phyloP scores from a whole-genome alignment of 35 echinoderm and acorn worm species.

The Nesometra sesokonis region DNA sequence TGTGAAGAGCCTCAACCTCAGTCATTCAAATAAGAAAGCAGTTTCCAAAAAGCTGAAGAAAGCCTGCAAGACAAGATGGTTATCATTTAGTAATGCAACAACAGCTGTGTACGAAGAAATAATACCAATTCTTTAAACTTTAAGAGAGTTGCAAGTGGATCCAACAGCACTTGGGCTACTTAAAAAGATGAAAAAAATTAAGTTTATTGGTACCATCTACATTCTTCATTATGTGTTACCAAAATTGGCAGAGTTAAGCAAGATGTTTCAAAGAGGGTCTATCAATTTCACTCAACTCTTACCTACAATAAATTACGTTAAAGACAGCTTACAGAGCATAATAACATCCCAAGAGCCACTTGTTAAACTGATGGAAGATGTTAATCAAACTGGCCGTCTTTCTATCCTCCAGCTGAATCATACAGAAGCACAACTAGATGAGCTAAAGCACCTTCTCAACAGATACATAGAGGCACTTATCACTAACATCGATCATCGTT shows the following conservation, averaged over 20 bases:
- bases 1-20: background rate
- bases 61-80: slow-evolving; percentile 1
- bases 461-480: background rate
- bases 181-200: background rate
- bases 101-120: background rate
- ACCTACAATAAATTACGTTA: background rate
- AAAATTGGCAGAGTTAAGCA: background rate
- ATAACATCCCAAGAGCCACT: background rate
- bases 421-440: background rate
- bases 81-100: background rate
- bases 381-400: background rate
- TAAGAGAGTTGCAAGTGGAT: background rate
- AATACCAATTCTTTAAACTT: background rate
- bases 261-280: background rate
- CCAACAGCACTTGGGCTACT: background rate
- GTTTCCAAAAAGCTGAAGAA: background rate
- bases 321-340: background rate
- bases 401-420: background rate
- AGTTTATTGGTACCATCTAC: background rate
- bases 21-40: background rate
- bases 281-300: too few species aligned
- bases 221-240: slow-evolving; percentile 4
- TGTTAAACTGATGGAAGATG: background rate
- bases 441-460: background rate
- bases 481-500: background rate